These are phyloP conservation scores for Panthera leo DNA, from an alignment of 2,113 vertebrate species.

Conservation along the genomic window DNA sequence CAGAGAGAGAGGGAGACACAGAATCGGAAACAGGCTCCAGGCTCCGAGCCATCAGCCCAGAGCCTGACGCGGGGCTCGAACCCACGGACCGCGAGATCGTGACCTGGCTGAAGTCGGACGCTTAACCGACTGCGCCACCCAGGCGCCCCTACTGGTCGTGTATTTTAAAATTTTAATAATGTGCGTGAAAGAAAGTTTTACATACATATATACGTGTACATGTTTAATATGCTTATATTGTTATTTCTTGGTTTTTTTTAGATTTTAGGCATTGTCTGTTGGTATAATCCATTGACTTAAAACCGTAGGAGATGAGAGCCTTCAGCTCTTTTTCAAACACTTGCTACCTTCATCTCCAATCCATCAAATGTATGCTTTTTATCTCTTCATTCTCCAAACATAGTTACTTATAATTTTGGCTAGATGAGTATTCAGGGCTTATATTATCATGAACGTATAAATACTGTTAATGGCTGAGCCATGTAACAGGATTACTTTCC, in stretches of 20 bases:
- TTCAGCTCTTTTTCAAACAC: not conserved
- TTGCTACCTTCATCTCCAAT: not conserved
- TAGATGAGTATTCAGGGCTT: not conserved
- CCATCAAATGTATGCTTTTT: not conserved
- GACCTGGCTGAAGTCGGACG: no score
- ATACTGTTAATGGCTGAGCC: not conserved
- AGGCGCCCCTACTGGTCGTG: no score
- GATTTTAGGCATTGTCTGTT: not conserved
- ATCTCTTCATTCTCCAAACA: not conserved
- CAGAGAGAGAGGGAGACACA: no score
- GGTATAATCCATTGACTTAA: not conserved
- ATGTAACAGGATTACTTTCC: conserved; percentile 5
- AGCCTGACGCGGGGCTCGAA: no score
- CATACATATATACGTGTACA: not conserved
- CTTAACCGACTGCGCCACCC: no score
- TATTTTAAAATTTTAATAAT: conserved; percentile 7
- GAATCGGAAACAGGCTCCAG: no score
- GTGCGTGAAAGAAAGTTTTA: not conserved
- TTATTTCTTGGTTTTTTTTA: not conserved
- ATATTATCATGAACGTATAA: not conserved
- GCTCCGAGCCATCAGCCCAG: no score
- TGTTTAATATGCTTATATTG: conserved; percentile 4
- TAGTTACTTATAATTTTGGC: conserved; percentile 5
- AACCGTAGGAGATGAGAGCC: not conserved
- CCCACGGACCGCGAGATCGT: no score